These are phyloP conservation scores for Danio rerio DNA, from an alignment of 2,113 vertebrate species.

Conservation along the genomic window DNA sequence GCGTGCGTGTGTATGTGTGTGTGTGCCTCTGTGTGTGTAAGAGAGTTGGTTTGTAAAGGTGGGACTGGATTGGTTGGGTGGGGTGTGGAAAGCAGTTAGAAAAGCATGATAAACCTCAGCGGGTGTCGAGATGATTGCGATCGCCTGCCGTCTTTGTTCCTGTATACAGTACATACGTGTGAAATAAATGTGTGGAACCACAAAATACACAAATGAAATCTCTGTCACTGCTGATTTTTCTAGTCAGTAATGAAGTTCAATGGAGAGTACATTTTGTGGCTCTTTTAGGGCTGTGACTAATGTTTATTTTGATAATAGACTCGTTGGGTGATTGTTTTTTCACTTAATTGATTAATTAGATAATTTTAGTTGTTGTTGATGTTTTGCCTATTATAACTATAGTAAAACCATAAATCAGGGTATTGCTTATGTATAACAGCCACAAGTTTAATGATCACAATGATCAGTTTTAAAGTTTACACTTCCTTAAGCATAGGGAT, in stretches of 20 bases:
- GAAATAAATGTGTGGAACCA: not conserved
- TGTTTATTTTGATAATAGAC: too few species aligned
- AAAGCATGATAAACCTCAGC: conserved; percentile 41
- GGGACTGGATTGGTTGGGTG: conserved; percentile 33
- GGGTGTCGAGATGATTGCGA: conserved; percentile 30
- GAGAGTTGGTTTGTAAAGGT: not conserved
- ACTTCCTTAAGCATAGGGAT: too few species aligned
- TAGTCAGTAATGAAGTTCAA: not conserved
- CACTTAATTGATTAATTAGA: too few species aligned
- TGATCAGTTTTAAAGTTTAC: too few species aligned
- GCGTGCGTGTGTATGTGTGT: not conserved
- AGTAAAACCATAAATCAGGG: too few species aligned
- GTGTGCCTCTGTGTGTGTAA: too few species aligned
- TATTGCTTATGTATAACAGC: too few species aligned
- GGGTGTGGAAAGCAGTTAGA: conserved; percentile 39
- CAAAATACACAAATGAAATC: not conserved
- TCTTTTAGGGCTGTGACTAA: too few species aligned
- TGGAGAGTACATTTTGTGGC: not conserved
- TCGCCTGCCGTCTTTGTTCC: conserved; percentile 11
- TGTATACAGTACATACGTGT: conserved; percentile 20
- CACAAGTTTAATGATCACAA: too few species aligned
- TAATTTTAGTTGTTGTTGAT: too few species aligned
- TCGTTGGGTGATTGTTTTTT: too few species aligned
- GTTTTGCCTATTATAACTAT: too few species aligned
- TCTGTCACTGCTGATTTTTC: not conserved